Evolutionary conservation across 2,888 invertebrate species (phyloP).

Genomic region (Dysmachus trigonus): DNA sequence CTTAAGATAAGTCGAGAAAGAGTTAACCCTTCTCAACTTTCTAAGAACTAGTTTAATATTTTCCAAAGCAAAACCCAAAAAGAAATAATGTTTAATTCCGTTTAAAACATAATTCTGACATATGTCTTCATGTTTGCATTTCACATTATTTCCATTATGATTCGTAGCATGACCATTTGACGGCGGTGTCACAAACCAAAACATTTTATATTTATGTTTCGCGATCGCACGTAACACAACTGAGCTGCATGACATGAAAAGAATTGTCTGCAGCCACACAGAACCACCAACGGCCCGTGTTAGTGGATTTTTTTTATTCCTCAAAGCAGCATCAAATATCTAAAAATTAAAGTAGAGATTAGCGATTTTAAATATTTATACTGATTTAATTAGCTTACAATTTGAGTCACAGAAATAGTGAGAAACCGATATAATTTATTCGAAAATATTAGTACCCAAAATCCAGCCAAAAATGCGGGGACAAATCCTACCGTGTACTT

Average conservation of each 20-base stretch:
- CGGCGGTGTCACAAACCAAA: constrained; percentile 56
- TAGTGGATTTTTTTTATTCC: constrained; percentile 51
- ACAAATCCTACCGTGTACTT: constrained; percentile 50
- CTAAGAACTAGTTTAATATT: constrained; percentile 51
- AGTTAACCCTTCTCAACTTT: constrained; percentile 1
- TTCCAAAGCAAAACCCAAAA: constrained; percentile 56
- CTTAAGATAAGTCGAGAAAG: neutral
- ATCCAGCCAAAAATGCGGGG: constrained; percentile 52
- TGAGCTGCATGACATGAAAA: constrained; percentile 58
- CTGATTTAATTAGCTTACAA: constrained; percentile 53
- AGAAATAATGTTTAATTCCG: constrained; percentile 55
- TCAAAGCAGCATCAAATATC: constrained; percentile 45
- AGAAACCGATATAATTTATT: constrained; percentile 51
- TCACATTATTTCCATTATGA: neutral
- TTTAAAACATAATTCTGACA: constrained; percentile 50
- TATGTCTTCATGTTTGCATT: constrained; percentile 48
- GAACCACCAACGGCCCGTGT: constrained; percentile 52
- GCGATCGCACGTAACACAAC: constrained; percentile 54
- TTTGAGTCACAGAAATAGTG: constrained; percentile 54
- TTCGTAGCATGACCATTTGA: neutral
- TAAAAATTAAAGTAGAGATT: neutral
- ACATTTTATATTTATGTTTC: constrained; percentile 51
- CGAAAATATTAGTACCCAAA: constrained; percentile 47
- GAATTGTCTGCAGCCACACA: constrained; percentile 51
- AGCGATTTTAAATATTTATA: neutral